Evolutionary conservation across 2,113 vertebrate genomes (phyloP).

Genomic region (Paradisaea rubra): DNA sequence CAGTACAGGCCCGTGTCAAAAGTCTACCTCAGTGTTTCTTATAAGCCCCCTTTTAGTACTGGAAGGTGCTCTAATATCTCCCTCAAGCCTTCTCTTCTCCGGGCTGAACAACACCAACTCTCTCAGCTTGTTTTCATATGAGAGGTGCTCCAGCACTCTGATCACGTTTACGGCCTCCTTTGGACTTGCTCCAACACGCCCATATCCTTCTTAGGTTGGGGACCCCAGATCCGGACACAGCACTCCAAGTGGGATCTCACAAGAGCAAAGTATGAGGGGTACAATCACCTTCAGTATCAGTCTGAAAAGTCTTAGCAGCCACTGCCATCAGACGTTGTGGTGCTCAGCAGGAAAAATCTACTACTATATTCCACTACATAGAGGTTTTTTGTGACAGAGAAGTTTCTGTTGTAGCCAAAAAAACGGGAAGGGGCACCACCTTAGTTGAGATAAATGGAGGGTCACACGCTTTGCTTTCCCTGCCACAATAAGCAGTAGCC

Average conservation of each 20-base stretch:
- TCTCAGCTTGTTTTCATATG: background rate
- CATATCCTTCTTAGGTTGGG: background rate
- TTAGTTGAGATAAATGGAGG: background rate
- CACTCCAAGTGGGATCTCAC: background rate
- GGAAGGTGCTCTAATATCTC: background rate
- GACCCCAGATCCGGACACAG: background rate
- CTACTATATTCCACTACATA: background rate
- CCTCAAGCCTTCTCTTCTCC: background rate
- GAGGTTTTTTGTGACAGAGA: background rate
- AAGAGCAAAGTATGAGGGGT: background rate
- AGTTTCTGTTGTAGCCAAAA: background rate
- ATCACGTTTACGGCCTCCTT: background rate
- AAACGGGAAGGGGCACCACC: background rate
- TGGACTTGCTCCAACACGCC: background rate
- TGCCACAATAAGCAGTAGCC: background rate
- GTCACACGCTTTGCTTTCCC: background rate
- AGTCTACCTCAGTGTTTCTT: background rate
- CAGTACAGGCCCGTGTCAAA: no score
- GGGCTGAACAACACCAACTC: background rate
- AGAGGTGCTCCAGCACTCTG: background rate
- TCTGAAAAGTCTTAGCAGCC: background rate
- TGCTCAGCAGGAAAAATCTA: background rate
- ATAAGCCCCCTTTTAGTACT: background rate
- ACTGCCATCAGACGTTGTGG: background rate
- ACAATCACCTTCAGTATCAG: background rate